Conservation (phyloP, 2,113 vertebrate species). For the Alligator sinensis region DNA sequence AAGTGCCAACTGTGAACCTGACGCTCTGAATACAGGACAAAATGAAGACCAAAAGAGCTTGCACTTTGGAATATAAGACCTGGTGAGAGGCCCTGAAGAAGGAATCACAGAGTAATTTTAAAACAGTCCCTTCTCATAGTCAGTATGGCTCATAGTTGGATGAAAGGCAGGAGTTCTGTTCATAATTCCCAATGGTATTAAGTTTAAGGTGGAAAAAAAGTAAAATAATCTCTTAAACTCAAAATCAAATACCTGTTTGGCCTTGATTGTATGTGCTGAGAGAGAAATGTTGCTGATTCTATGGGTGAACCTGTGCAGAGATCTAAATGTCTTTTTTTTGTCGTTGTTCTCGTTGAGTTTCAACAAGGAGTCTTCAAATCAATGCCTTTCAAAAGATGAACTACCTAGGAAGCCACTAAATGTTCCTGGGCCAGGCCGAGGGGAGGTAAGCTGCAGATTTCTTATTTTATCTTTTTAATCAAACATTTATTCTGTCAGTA, state of each 20-base stretch:
- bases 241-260: not conserved
- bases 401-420: conserved; percentile 73
- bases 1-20: not conserved
- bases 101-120: not conserved
- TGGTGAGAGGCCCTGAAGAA: not conserved
- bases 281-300: accelerated
- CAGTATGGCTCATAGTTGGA: not conserved
- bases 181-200: not conserved
- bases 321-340: conserved; percentile 25
- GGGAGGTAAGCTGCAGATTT: conserved; percentile 70
- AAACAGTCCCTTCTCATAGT: not conserved
- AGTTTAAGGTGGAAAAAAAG: not conserved
- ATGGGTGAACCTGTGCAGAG: not conserved
- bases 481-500: conserved; percentile 2
- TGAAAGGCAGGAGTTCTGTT: not conserved
- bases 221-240: accelerated
- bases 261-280: not conserved
- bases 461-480: conserved; percentile 20
- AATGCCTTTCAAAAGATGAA: conserved; percentile 76
- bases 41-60: accelerated
- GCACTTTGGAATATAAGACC: not conserved
- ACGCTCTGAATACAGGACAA: not conserved
- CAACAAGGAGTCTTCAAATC: conserved; percentile 75
- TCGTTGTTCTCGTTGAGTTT: conserved; percentile 68
- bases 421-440: conserved; percentile 61